Evolutionary conservation across 2,797 vertebrate species (phyloP), one percentile per base, ranked within the genome.

Genomic region (Clarias platycephalus): DNA sequence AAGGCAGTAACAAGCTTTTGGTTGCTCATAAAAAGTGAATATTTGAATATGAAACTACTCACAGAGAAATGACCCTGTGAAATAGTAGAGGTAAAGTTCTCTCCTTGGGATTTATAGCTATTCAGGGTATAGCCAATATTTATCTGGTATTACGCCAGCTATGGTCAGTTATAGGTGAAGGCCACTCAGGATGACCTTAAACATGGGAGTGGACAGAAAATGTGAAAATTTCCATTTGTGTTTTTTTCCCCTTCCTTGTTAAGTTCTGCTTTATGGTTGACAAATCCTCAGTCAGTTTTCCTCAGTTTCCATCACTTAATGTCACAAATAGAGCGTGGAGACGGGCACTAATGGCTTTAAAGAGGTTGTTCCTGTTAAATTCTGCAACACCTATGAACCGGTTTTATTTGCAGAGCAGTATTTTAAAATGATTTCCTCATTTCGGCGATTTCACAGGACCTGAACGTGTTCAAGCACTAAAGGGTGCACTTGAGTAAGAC

Each of bases 361-460:
- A 92, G 88, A 85, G 78, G 66, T 72, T 24, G 70, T 86, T 91
- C 86, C 86, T 82, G 87, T 66, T 83, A 83, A 87, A 88, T 88
- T 86, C 87, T 85, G 60, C 70, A 91, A 88, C 88, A 91, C 88
- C 87, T 91, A 90, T 87, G 85, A 90, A 89, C 77, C 87, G 81
- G 71, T 80, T 91, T 87, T 82, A 88, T 90, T 89, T 87, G 82
- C 86, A 84, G 86, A 89, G 88, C 76, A 83, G 83, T 83, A 85
- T 90, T 93, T 93, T 88, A 90, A 90, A 84, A 87, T 89, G 60
- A 90, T 91, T 92, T 91, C 88, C 84, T 92, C 83, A 92, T 91
- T 91, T 87, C 91, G 86, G 92, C 90, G 88, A 85, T 91, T 92
- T 93, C 87, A 89, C 87, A 88, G 90, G 90, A 83, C 89, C 85